These are phyloP conservation scores for Acleris emargana DNA, from an alignment of 2,888 invertebrate genomes.

Conservation along the genomic window DNA sequence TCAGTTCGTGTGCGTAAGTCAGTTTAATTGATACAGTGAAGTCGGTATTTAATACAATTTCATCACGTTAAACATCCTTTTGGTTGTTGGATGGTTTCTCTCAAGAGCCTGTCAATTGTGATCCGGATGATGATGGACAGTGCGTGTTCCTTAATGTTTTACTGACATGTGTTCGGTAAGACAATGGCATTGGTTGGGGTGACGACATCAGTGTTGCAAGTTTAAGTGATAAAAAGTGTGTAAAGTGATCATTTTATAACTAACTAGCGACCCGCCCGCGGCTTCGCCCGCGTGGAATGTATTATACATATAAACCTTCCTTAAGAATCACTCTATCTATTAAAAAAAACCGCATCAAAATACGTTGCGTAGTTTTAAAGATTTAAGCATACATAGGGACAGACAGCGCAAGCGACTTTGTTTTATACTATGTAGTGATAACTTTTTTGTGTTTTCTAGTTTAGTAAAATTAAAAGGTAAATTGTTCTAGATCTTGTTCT, in stretches of 20 bases:
- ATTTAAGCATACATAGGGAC: no score
- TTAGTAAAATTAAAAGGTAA: no score
- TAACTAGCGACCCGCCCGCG: no score
- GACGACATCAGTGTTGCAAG: constrained; percentile 9
- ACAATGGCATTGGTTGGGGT: constrained; percentile 11
- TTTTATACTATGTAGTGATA: no score
- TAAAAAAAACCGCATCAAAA: no score
- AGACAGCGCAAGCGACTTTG: no score
- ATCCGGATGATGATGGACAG: constrained; percentile 8
- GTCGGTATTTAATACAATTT: constrained; percentile 24
- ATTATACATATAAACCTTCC: no score
- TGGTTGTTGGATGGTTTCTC: constrained; percentile 16
- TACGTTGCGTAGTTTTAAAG: no score
- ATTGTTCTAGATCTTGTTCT: no score
- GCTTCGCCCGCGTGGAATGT: no score
- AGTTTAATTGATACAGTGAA: background rate
- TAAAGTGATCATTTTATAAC: background rate
- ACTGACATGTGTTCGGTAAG: constrained; percentile 4
- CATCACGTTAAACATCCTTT: constrained; percentile 34
- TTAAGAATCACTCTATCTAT: no score
- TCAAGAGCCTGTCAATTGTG: constrained; percentile 24
- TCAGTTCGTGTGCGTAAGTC: background rate
- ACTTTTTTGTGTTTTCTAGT: no score
- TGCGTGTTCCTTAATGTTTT: constrained; percentile 7
- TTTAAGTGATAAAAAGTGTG: background rate